These are phyloP conservation scores for Torymus aiolomorphi DNA, from an alignment of 2,888 invertebrate genomes.

Conservation along the genomic window DNA sequence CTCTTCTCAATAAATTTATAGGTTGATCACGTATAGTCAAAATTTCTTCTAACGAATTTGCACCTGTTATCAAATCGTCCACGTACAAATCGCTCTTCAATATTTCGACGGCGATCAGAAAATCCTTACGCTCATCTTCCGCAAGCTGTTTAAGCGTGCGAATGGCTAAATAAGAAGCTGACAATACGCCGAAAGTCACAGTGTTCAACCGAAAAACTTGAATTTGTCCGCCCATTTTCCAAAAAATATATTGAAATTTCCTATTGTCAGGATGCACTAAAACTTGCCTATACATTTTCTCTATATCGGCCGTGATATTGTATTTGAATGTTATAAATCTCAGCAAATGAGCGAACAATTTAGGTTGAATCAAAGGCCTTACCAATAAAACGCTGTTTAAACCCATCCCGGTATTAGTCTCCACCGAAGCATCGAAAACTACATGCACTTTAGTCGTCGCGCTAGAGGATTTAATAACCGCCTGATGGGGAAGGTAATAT, in stretches of 20 bases:
- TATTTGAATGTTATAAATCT: slow-evolving; percentile 42
- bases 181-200: slow-evolving; percentile 48
- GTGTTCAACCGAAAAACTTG: slow-evolving; percentile 21
- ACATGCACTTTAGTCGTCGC: slow-evolving; percentile 36
- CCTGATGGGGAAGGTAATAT: slow-evolving; percentile 44
- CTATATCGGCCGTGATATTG: slow-evolving; percentile 52
- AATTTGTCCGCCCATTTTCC: background rate
- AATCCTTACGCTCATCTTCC: slow-evolving; percentile 4
- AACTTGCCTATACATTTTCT: slow-evolving; percentile 54
- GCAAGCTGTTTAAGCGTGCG: slow-evolving; percentile 60
- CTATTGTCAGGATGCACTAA: slow-evolving; percentile 43
- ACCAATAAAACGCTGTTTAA: slow-evolving; percentile 43
- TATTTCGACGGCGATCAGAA: slow-evolving; percentile 55
- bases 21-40: slow-evolving; percentile 26
- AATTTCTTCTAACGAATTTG: slow-evolving; percentile 54
- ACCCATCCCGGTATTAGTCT: background rate
- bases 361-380: slow-evolving; percentile 40
- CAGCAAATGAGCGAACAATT: slow-evolving; percentile 34
- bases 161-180: slow-evolving; percentile 61
- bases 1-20: background rate
- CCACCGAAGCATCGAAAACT: slow-evolving; percentile 43
- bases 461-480: slow-evolving; percentile 38
- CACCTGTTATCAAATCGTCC: slow-evolving; percentile 63
- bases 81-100: slow-evolving; percentile 62
- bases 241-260: slow-evolving; percentile 12